phyloP scores from a whole-genome alignment of 2,797 vertebrate species.

The Sternotherus odoratus region DNA sequence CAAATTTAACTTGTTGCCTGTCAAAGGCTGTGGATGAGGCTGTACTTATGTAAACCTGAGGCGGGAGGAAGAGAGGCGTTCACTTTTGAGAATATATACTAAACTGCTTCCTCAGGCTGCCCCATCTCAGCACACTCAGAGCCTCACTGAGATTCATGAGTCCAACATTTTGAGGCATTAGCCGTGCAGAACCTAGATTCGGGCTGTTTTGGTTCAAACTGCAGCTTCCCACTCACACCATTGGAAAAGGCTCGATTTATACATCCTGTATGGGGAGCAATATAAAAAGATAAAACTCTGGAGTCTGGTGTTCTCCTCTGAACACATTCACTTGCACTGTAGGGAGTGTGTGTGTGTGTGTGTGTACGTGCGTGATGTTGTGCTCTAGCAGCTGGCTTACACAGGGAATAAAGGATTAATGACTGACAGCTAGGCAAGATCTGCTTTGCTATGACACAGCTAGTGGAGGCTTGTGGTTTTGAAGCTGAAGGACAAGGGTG shows the following conservation, averaged over 20 bases:
- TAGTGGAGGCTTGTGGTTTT: fast-evolving
- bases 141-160: not conserved
- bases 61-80: no score
- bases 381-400: not conserved
- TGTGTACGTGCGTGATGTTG: not conserved
- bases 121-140: not conserved
- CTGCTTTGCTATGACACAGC: not conserved
- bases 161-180: not conserved
- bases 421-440: not conserved
- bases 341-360: not conserved
- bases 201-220: not conserved
- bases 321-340: not conserved
- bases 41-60: not conserved
- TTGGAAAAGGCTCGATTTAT: not conserved
- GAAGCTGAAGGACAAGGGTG: not conserved
- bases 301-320: not conserved
- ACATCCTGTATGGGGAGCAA: not conserved
- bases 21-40: not conserved
- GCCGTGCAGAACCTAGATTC: not conserved
- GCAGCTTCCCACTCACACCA: not conserved
- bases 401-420: not conserved
- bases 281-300: not conserved
- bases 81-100: not conserved
- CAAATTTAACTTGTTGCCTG: not conserved
- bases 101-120: not conserved